Evolutionary conservation across 2,888 invertebrate species (phyloP).

Genomic region (Caradrina clavipalpis): DNA sequence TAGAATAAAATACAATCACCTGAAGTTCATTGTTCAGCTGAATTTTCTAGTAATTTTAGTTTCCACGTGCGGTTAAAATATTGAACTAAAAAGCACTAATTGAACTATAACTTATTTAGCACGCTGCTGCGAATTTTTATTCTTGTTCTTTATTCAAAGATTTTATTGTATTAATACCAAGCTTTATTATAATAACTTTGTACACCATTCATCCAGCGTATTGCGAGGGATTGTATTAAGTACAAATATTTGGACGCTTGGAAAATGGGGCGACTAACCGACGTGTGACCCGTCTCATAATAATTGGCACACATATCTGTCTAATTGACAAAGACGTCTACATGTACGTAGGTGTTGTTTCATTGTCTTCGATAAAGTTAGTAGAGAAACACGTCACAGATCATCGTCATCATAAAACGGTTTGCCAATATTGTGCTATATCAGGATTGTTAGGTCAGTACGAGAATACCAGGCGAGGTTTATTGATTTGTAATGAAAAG

Average conservation of each 20-base stretch:
- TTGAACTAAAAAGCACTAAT: slow-evolving; percentile 1
- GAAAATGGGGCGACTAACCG: slow-evolving; percentile 33
- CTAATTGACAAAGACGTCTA: slow-evolving; percentile 39
- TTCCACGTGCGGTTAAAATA: neutral
- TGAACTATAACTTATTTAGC: neutral
- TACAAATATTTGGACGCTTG: slow-evolving; percentile 51
- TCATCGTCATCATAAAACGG: slow-evolving; percentile 2
- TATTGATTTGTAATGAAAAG: neutral
- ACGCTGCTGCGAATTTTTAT: no score
- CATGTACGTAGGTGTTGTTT: slow-evolving; percentile 27
- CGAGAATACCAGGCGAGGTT: no score
- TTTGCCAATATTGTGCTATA: slow-evolving; percentile 10
- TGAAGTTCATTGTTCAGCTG: slow-evolving; percentile 18
- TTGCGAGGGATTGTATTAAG: slow-evolving; percentile 18
- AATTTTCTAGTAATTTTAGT: slow-evolving; percentile 12
- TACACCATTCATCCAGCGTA: neutral
- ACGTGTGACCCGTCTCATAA: slow-evolving; percentile 22
- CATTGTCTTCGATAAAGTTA: slow-evolving; percentile 16
- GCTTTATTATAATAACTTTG: neutral
- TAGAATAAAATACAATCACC: neutral
- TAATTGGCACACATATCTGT: slow-evolving; percentile 49
- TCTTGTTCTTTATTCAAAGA: no score
- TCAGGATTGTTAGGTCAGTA: neutral
- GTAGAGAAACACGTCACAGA: slow-evolving; percentile 3
- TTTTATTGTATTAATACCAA: no score